Evolutionary conservation across 2,797 vertebrate species (phyloP).

Genomic region (Rhyacichthys aspro): DNA sequence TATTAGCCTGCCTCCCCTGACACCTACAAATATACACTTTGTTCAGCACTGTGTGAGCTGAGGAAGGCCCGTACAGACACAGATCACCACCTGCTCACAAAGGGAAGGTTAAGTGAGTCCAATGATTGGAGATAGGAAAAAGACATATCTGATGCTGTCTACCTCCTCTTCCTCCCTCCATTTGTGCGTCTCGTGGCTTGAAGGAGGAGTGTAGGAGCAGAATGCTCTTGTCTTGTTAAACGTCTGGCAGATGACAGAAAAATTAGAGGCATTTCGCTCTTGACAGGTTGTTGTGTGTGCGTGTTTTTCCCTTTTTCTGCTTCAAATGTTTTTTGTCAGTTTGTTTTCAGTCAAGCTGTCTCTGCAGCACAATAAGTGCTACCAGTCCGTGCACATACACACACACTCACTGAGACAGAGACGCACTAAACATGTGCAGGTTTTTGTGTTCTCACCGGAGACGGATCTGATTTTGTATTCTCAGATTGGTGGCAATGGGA

Average conservation of each 20-base stretch:
- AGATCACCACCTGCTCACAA: constrained; percentile 65
- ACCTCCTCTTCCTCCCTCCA: constrained; percentile 51
- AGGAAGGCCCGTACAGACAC: constrained; percentile 31
- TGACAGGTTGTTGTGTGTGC: constrained; percentile 83
- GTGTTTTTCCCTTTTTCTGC: constrained; percentile 69
- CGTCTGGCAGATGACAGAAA: constrained; percentile 87
- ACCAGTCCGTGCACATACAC: constrained; percentile 22
- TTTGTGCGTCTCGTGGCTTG: constrained; percentile 67
- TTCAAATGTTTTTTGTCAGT: constrained; percentile 85
- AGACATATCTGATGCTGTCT: constrained; percentile 56
- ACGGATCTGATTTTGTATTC: constrained; percentile 81
- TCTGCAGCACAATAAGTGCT: constrained; percentile 69
- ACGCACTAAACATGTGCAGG: constrained; percentile 41
- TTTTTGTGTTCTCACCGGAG: constrained; percentile 61
- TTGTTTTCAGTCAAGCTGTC: constrained; percentile 85
- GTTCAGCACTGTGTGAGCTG: constrained; percentile 62
- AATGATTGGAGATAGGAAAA: constrained; percentile 62
- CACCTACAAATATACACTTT: constrained; percentile 72
- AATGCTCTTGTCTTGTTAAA: constrained; percentile 82
- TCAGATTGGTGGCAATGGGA: constrained; percentile 66
- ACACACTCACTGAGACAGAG: constrained; percentile 16
- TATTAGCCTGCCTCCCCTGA: constrained; percentile 72
- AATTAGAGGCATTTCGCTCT: constrained; percentile 84
- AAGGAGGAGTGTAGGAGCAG: constrained; percentile 77
- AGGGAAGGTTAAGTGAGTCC: constrained; percentile 67